Evolutionary conservation across 2,113 vertebrate genomes (phyloP).

Genomic region (Antechinus flavipes): DNA sequence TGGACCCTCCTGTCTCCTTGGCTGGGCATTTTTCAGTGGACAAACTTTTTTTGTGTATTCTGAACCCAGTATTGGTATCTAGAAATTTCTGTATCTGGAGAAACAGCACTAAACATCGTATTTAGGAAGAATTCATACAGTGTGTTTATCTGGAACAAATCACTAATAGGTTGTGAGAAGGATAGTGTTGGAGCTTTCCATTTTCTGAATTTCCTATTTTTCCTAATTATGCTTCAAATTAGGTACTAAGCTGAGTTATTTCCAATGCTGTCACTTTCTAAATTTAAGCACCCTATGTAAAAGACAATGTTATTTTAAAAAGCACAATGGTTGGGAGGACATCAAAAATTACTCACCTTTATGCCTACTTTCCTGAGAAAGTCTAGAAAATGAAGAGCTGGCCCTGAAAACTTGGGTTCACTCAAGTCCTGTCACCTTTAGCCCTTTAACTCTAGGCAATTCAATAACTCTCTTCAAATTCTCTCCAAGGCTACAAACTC

Average conservation of each 20-base stretch:
- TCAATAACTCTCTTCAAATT: background rate
- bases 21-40: background rate
- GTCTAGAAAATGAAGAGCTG: background rate
- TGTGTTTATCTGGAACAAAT: background rate
- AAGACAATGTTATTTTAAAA: background rate
- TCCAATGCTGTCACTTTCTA: background rate
- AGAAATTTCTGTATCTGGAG: background rate
- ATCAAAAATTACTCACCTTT: background rate
- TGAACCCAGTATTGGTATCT: background rate
- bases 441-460: background rate
- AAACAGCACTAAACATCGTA: background rate
- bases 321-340: background rate
- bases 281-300: background rate
- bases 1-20: background rate
- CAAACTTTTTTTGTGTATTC: background rate
- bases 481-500: background rate
- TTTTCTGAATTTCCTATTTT: background rate
- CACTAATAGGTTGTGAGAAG: background rate
- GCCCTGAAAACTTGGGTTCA: background rate
- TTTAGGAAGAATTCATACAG: background rate
- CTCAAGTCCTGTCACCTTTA: background rate
- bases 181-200: background rate
- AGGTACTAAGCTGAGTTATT: background rate
- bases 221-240: background rate
- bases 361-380: background rate